These are phyloP conservation scores for Coreius guichenoti DNA, from an alignment of 2,797 vertebrate genomes.

Conservation along the genomic window DNA sequence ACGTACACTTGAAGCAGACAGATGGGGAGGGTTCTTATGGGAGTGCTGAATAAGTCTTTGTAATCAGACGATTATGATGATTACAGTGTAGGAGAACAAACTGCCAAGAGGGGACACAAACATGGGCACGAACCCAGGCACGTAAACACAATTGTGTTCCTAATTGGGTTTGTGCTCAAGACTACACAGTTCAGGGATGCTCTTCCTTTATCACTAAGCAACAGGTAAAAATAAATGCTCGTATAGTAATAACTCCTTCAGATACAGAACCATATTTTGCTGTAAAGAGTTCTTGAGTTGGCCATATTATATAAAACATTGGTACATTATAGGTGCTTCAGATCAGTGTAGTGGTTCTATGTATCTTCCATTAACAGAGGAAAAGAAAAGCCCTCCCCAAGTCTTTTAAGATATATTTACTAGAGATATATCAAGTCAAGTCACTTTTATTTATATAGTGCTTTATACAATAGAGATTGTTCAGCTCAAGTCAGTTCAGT, in stretches of 20 bases:
- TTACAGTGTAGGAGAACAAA: slow-evolving; percentile 50
- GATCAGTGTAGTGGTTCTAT: neutral
- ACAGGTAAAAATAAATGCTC: slow-evolving; percentile 10
- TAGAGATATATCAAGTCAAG: neutral
- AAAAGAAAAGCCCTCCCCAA: neutral
- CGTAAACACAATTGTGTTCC: slow-evolving; percentile 26
- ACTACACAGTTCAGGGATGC: slow-evolving; percentile 14
- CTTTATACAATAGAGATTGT: no score
- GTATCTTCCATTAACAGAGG: neutral
- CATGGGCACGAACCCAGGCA: slow-evolving; percentile 31
- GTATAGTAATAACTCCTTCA: neutral
- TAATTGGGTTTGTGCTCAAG: slow-evolving; percentile 38
- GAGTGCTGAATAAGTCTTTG: slow-evolving; percentile 49
- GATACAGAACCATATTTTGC: neutral
- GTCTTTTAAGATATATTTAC: neutral
- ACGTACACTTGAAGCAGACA: slow-evolving; percentile 20
- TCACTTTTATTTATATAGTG: no score
- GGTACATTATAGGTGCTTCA: slow-evolving; percentile 9
- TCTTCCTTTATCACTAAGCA: slow-evolving; percentile 6
- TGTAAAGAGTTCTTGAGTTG: neutral
- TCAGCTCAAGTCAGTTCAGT: no score
- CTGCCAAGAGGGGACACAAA: slow-evolving; percentile 42
- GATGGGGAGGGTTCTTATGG: slow-evolving; percentile 40
- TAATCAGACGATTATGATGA: slow-evolving; percentile 56
- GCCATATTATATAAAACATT: neutral